Conservation (phyloP, 2,113 vertebrate species). For the Chamaea fasciata region DNA sequence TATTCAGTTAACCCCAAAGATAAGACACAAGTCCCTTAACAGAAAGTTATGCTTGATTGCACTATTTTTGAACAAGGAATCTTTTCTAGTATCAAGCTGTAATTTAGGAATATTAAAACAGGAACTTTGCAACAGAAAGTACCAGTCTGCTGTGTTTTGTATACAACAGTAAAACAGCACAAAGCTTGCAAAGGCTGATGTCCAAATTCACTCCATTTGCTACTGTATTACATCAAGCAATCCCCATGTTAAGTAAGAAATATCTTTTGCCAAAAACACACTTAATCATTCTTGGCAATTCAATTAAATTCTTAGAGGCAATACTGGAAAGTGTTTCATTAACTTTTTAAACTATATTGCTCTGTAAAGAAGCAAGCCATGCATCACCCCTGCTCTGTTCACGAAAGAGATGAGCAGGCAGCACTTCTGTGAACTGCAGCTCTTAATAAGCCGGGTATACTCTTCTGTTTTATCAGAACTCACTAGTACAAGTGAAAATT, state of each 20-base stretch:
- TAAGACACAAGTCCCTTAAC: constrained; percentile 64
- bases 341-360: not conserved
- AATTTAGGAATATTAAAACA: not conserved
- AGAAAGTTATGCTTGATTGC: constrained; percentile 51
- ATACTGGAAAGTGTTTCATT: not conserved
- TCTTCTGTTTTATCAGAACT: not conserved
- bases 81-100: not conserved
- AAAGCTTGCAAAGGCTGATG: not conserved
- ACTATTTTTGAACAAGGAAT: not conserved
- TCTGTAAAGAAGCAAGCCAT: not conserved
- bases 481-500: not conserved
- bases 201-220: not conserved
- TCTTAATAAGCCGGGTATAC: not conserved
- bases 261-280: not conserved
- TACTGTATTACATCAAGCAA: not conserved
- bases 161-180: not conserved
- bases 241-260: not conserved
- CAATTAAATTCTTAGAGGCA: not conserved
- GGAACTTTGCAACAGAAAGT: not conserved
- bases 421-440: not conserved
- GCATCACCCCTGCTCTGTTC: not conserved
- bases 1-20: constrained; percentile 66
- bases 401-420: not conserved
- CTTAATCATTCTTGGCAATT: not conserved
- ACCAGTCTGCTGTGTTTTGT: not conserved